Conservation (phyloP, 2,797 vertebrate genomes). For the Sebastes oblongus region DNA sequence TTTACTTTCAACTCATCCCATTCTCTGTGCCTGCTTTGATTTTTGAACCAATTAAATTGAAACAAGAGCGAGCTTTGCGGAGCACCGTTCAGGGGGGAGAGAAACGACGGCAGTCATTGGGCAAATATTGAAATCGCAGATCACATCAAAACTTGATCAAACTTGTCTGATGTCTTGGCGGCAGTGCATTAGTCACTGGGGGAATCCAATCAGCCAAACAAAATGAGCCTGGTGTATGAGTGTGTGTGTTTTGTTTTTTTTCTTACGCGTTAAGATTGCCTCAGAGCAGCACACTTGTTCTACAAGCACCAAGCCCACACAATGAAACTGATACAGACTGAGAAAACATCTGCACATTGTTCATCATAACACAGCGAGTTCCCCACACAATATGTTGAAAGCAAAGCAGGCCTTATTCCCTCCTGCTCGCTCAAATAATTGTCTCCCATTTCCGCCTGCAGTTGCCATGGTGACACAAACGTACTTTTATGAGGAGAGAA, state of each 20-base stretch:
- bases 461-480: slow-evolving; percentile 50
- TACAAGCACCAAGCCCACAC: slow-evolving; percentile 36
- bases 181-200: slow-evolving; percentile 19
- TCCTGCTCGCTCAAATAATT: slow-evolving; percentile 21
- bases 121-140: slow-evolving; percentile 51
- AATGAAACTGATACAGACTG: slow-evolving; percentile 22
- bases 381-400: slow-evolving; percentile 39
- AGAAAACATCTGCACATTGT: slow-evolving; percentile 48
- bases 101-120: slow-evolving; percentile 14
- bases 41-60: slow-evolving; percentile 73
- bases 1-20: slow-evolving; percentile 15
- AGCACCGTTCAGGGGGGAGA: neutral
- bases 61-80: slow-evolving; percentile 35
- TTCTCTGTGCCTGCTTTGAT: slow-evolving; percentile 58
- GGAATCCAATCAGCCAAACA: slow-evolving; percentile 45
- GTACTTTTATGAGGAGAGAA: slow-evolving; percentile 30
- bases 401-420: slow-evolving; percentile 19
- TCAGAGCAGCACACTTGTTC: slow-evolving; percentile 23
- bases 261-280: neutral
- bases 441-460: slow-evolving; percentile 30
- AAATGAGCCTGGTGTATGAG: slow-evolving; percentile 26
- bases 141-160: slow-evolving; percentile 49
- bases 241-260: neutral
- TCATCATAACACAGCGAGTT: slow-evolving; percentile 34
- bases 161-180: slow-evolving; percentile 40